These are phyloP conservation scores for Triplophysa dalaica DNA, from an alignment of 2,113 vertebrate genomes.

Conservation along the genomic window DNA sequence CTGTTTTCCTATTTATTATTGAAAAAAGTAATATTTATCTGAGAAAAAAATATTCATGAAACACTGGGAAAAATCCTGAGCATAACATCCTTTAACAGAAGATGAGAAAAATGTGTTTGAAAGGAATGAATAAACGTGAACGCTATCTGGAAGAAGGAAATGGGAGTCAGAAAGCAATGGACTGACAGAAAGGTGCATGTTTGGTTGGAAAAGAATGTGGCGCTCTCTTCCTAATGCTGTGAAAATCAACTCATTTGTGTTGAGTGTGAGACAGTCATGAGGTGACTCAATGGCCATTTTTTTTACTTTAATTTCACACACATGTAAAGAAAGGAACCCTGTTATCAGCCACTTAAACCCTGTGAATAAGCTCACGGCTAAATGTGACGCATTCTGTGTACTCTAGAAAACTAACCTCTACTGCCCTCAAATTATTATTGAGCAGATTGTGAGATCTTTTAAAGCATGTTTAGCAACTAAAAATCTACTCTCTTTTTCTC, in stretches of 20 bases:
- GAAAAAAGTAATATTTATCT: too few species aligned
- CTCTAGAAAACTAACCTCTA: conserved; percentile 29
- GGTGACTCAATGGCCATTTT: conserved; percentile 4
- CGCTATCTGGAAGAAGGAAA: neutral
- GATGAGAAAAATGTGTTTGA: neutral
- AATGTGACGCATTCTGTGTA: neutral
- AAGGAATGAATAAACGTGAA: neutral
- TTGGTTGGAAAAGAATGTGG: neutral
- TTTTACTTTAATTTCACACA: conserved; percentile 16
- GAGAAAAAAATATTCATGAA: neutral
- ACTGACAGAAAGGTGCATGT: neutral
- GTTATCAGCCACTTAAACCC: conserved; percentile 17
- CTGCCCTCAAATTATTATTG: conserved; percentile 49
- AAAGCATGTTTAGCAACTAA: conserved; percentile 17
- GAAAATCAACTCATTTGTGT: conserved; percentile 19
- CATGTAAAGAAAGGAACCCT: neutral
- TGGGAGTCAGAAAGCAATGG: neutral
- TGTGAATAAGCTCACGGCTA: conserved; percentile 23
- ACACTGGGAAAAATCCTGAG: neutral
- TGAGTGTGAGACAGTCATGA: neutral
- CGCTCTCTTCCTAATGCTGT: neutral
- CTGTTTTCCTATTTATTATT: too few species aligned
- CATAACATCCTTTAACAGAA: neutral
- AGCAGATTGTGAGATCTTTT: conserved; percentile 50
- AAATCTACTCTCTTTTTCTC: neutral